Percentiles rank a stretch among this genome's conserved stretches.
Conservation (phyloP, 1,140 invertebrate species). For the Drosophila murphyi region DNA sequence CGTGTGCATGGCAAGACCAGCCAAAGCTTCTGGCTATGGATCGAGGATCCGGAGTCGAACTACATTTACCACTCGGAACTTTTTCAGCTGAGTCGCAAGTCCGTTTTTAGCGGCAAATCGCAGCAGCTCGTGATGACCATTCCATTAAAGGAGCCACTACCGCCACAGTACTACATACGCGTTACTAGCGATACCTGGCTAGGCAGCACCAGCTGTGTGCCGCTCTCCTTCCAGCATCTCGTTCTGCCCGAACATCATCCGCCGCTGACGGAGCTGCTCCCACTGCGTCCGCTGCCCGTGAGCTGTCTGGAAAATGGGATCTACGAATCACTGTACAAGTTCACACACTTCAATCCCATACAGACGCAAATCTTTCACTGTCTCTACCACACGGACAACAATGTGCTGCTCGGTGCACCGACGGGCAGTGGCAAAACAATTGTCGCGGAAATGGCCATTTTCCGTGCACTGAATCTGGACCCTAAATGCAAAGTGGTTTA, state of each 20-base stretch:
- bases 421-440: constrained; percentile 99
- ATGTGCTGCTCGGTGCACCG: constrained; percentile 97
- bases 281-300: constrained; percentile 95
- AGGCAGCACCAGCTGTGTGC: constrained; percentile 89
- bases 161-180: constrained; percentile 95
- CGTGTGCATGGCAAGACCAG: constrained; percentile 93
- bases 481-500: constrained; percentile 97
- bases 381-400: constrained; percentile 97
- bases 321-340: constrained; percentile 94
- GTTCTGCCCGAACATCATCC: constrained; percentile 97
- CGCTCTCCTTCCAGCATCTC: constrained; percentile 94
- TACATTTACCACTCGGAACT: constrained; percentile 98
- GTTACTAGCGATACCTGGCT: constrained; percentile 96
- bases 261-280: constrained; percentile 96
- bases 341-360: constrained; percentile 99
- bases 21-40: constrained; percentile 98
- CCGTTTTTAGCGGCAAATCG: constrained; percentile 89
- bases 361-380: constrained; percentile 99
- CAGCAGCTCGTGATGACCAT: constrained; percentile 98
- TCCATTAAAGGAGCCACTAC: constrained; percentile 95
- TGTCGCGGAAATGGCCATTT: constrained; percentile 98
- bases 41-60: constrained; percentile 97
- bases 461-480: constrained; percentile 94
- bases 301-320: constrained; percentile 91
- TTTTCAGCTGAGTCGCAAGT: constrained; percentile 93